Conservation (phyloP, 1,140 invertebrate genomes). For the Drosophila novamexicana region DNA sequence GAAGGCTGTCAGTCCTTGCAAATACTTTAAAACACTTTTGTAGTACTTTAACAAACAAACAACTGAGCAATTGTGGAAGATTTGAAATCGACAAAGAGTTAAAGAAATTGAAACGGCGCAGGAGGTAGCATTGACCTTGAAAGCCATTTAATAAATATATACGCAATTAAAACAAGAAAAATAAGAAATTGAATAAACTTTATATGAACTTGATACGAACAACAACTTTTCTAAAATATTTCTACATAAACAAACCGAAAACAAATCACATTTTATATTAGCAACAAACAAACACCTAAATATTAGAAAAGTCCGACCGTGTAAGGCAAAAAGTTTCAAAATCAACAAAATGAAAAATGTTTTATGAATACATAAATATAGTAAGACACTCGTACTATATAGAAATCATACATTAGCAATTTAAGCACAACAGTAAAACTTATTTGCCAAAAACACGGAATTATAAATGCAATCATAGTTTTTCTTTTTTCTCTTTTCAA, state of each 20-base stretch:
- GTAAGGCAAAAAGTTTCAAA: constrained; percentile 56
- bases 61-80: constrained; percentile 60
- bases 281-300: constrained; percentile 38
- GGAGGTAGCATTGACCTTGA: no score
- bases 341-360: constrained; percentile 49
- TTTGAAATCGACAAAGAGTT: constrained; percentile 44
- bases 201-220: constrained; percentile 63
- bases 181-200: constrained; percentile 24
- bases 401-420: constrained; percentile 45
- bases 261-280: constrained; percentile 41
- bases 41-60: constrained; percentile 69
- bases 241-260: constrained; percentile 56
- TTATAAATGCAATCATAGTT: constrained; percentile 52
- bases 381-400: constrained; percentile 32
- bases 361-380: constrained; percentile 35
- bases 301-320: constrained; percentile 45
- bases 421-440: constrained; percentile 59
- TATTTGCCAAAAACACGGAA: constrained; percentile 58
- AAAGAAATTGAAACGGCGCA: constrained; percentile 10
- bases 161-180: no score
- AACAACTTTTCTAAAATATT: constrained; percentile 57
- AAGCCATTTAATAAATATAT: no score
- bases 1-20: constrained; percentile 29
- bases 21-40: constrained; percentile 63
- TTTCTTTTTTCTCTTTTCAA: constrained; percentile 15